phyloP scores from a whole-genome alignment of 2,888 invertebrate species.

The Pelosia muscerda region DNA sequence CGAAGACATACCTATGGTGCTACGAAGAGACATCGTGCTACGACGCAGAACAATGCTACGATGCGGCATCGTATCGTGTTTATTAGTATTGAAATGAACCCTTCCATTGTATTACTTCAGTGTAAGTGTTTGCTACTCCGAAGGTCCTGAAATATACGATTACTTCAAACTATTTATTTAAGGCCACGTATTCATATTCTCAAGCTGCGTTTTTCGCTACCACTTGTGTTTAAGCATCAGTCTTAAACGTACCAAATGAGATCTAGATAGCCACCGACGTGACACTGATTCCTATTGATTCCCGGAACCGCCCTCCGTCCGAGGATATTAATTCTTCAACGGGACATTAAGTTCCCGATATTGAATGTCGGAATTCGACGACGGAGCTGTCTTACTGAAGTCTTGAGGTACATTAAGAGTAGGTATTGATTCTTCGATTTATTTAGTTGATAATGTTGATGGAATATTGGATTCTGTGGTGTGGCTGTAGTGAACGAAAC shows the following conservation, averaged over 20 bases:
- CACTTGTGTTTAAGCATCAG: background rate
- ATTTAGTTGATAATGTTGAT: background rate
- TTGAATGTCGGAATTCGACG: conserved; percentile 42
- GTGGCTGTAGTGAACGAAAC: too few species aligned
- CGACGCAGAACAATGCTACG: too few species aligned
- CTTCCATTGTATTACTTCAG: too few species aligned
- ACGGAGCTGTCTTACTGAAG: background rate
- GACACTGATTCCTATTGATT: conserved; percentile 51
- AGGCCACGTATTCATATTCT: too few species aligned
- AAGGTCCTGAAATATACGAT: too few species aligned
- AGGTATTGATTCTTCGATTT: background rate
- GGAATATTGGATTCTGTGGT: too few species aligned
- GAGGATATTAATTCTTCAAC: conserved; percentile 46
- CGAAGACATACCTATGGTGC: too few species aligned
- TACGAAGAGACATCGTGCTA: too few species aligned
- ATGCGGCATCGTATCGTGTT: too few species aligned
- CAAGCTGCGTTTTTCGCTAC: background rate
- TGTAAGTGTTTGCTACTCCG: too few species aligned
- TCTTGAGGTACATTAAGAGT: background rate
- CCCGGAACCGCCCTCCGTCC: conserved; percentile 30
- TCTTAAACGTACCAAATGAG: conserved; percentile 13
- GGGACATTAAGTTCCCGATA: conserved; percentile 47
- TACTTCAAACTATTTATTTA: too few species aligned
- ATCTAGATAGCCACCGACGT: conserved; percentile 23
- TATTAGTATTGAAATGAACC: too few species aligned